Evolutionary conservation across 2,797 vertebrate genomes (phyloP), one percentile per base, ranked within the genome.

Genomic region (Luscinia luscinia): DNA sequence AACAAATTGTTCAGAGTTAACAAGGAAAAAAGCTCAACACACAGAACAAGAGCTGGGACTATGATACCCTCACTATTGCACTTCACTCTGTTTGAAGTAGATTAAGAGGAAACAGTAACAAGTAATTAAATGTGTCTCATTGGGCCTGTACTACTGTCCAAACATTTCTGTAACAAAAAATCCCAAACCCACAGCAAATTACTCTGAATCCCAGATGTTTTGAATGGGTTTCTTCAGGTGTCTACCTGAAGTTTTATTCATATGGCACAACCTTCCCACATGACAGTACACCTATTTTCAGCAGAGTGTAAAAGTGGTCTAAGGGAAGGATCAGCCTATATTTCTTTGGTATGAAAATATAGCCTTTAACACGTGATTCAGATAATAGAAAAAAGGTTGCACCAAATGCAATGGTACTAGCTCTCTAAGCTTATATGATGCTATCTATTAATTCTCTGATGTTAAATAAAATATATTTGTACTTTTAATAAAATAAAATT

Each of bases 1-100:
- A 96, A 93, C 78, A 97, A 97, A 96, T 88, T 69, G 76, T 80
- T 96, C 72, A 90, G 79, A 96, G 95, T 96, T 96, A 96, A 96
- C 72, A 8, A 46, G 32, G 15, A 82, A 94, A 89, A 86, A 96
- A 96, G 82, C 40, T 10, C 18, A 54, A 73, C 89, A 89, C 91
- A 94, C 55, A 93, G 81, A 92, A 89, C 48, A 85, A 81, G 74
- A 55, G 66, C 78, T 91, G 81, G 34, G 57, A 93, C 73, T 83
- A 19, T 23, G 45, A 62, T 57, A 81, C 20, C 26, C 76, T 95
- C 70, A 49, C 57, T 46, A 49, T 76, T 76, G 70, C 91, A 94
- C 84, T 94, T 69, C 81, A 80, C 54, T 88, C 69, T 96, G 81
- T 95, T 94, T 95, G 95, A 97, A 96, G 89, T 66, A 84, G 49